phyloP scores from a whole-genome alignment of 1,140 invertebrate species.

The Pectinophora gossypiella region DNA sequence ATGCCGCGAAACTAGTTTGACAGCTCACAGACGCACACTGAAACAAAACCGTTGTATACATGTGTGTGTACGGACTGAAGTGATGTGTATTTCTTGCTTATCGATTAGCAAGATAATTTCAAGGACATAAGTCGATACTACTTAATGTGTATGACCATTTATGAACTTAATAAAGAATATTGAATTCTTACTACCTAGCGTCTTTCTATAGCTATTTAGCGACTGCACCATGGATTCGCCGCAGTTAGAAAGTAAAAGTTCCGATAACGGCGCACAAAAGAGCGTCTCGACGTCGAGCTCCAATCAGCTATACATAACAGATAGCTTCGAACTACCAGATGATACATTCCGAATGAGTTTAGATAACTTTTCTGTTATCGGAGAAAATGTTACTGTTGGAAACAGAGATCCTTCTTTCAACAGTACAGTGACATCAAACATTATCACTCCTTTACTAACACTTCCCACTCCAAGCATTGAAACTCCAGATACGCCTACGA shows the following conservation, averaged over 20 bases:
- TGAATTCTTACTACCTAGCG: slow-evolving; percentile 5
- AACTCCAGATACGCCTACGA: neutral
- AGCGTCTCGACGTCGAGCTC: slow-evolving; percentile 38
- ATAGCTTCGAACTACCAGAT: slow-evolving; percentile 50
- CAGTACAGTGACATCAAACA: slow-evolving; percentile 13
- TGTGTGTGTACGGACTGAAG: slow-evolving; percentile 44
- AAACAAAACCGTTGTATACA: slow-evolving; percentile 35
- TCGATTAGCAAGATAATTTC: slow-evolving; percentile 70
- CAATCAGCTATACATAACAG: slow-evolving; percentile 46
- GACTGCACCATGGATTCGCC: slow-evolving; percentile 39
- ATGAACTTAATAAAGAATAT: slow-evolving; percentile 6
- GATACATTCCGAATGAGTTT: slow-evolving; percentile 59
- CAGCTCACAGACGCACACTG: slow-evolving; percentile 56
- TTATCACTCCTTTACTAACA: neutral
- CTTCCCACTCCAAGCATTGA: neutral
- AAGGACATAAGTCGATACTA: slow-evolving; percentile 45
- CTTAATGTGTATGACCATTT: slow-evolving; percentile 9
- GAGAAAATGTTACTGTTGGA: slow-evolving; percentile 55
- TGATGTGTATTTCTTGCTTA: slow-evolving; percentile 69
- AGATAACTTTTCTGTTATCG: slow-evolving; percentile 49
- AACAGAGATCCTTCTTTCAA: slow-evolving; percentile 42
- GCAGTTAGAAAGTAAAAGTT: slow-evolving; percentile 28
- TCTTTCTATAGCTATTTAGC: neutral
- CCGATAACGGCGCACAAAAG: slow-evolving; percentile 18
- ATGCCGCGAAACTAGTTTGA: slow-evolving; percentile 64